Evolutionary conservation across 1,140 invertebrate genomes (phyloP).

Genomic region (Drosophila persimilis): DNA sequence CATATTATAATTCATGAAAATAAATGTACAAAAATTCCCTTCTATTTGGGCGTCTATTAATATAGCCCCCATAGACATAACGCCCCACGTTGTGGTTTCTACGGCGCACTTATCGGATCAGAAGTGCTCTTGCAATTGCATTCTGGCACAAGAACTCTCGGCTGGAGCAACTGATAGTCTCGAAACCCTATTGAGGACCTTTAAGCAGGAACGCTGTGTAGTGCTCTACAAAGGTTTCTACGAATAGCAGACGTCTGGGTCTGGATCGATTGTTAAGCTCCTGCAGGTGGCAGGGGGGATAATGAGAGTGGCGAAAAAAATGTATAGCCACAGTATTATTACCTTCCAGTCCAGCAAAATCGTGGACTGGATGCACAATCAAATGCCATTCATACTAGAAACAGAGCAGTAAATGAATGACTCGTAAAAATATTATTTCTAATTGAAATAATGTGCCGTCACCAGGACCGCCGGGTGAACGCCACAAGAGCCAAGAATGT

Average conservation of each 20-base stretch:
- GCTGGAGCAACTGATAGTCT: too few species aligned
- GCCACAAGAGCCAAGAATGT: too few species aligned
- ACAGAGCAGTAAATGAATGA: too few species aligned
- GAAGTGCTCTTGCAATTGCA: constrained; percentile 22
- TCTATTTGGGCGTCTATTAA: too few species aligned
- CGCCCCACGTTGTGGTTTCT: too few species aligned
- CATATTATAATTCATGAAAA: constrained; percentile 10
- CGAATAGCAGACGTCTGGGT: constrained; percentile 92
- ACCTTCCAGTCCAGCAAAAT: constrained; percentile 87
- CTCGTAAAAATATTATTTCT: too few species aligned
- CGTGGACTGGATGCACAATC: constrained; percentile 90
- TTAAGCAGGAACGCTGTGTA: constrained; percentile 89
- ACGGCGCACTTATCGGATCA: too few species aligned
- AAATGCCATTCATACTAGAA: constrained; percentile 85
- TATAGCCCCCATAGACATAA: too few species aligned
- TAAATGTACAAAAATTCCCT: constrained; percentile 6
- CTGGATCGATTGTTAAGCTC: constrained; percentile 86
- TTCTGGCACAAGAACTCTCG: too few species aligned
- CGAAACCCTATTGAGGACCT: constrained; percentile 53
- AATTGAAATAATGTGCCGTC: too few species aligned
- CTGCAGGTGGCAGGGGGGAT: constrained; percentile 90
- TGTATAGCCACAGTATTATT: constrained; percentile 84
- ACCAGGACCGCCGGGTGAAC: too few species aligned
- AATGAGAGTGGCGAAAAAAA: constrained; percentile 84
- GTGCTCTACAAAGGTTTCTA: constrained; percentile 88